A percentile compares a stretch with the other conserved stretches of the same genome.
These are phyloP conservation scores for Epinephelus cyanopodus DNA, from an alignment of 2,113 vertebrate genomes.

Conservation along the genomic window DNA sequence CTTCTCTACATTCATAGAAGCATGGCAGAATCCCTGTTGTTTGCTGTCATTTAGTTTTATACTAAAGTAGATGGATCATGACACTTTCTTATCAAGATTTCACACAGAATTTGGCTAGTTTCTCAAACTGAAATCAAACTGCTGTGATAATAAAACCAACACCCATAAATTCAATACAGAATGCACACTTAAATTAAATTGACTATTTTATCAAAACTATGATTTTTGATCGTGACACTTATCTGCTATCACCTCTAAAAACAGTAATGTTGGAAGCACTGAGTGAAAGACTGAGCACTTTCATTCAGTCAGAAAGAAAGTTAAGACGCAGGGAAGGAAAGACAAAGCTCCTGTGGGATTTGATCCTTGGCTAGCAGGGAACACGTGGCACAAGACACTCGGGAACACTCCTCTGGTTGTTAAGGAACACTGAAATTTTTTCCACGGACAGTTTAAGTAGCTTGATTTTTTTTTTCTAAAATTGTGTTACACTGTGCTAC, in stretches of 20 bases:
- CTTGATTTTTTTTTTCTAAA: not conserved
- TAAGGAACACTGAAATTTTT: not conserved
- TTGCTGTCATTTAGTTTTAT: not conserved
- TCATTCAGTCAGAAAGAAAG: conserved; percentile 6
- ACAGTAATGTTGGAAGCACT: conserved; percentile 8
- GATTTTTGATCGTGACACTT: not conserved
- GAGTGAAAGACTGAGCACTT: not conserved
- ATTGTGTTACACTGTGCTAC: not conserved
- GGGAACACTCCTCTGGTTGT: conserved; percentile 1
- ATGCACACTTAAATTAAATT: not conserved
- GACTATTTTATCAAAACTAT: not conserved
- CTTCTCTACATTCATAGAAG: not conserved
- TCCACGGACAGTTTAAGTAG: not conserved
- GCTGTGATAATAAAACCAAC: not conserved
- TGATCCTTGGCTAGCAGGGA: conserved; percentile 9
- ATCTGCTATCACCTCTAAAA: not conserved
- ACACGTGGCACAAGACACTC: conserved; percentile 15
- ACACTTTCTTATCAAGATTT: conserved; percentile 2
- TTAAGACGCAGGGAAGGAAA: conserved; percentile 6
- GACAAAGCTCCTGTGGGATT: not conserved
- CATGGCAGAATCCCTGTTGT: not conserved
- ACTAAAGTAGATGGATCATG: not conserved
- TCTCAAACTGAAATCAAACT: conserved; percentile 9
- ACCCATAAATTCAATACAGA: not conserved
- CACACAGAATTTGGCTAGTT: not conserved